A percentile compares a stretch with the other conserved stretches of the same genome.
phyloP scores from a whole-genome alignment of 2,888 invertebrate genomes.

The Allolobophora icterica region DNA sequence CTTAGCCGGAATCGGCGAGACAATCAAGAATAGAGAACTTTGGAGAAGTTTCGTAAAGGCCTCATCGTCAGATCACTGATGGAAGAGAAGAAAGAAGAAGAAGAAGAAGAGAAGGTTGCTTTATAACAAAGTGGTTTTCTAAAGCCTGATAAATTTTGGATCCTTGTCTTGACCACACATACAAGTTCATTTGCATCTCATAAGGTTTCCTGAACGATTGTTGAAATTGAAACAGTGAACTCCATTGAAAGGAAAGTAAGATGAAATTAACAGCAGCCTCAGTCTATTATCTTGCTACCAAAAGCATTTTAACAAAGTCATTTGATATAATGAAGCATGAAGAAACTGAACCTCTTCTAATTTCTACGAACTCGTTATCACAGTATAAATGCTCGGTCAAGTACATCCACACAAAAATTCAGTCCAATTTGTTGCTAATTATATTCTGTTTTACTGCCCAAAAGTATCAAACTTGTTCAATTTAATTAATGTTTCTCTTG shows the following conservation, averaged over 20 bases:
- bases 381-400: not conserved
- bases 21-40: too few relatives aligned
- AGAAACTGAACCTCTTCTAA: not conserved
- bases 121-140: not conserved
- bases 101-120: too few relatives aligned
- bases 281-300: not conserved
- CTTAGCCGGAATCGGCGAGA: too few relatives aligned
- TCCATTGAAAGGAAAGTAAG: not conserved
- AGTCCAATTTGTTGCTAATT: not conserved
- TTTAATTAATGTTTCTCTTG: not conserved
- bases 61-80: too few relatives aligned
- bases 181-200: not conserved
- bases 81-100: too few relatives aligned
- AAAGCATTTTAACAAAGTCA: not conserved
- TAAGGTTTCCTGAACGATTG: not conserved
- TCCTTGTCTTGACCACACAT: too few relatives aligned
- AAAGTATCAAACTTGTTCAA: not conserved
- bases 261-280: not conserved
- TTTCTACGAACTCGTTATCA: not conserved
- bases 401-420: not conserved
- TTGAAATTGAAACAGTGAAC: not conserved
- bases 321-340: not conserved
- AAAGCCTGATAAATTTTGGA: not conserved
- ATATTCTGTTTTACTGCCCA: not conserved
- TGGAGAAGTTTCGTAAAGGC: too few relatives aligned